phyloP scores from a whole-genome alignment of 2,113 vertebrate genomes.

The Aramus guarauna region DNA sequence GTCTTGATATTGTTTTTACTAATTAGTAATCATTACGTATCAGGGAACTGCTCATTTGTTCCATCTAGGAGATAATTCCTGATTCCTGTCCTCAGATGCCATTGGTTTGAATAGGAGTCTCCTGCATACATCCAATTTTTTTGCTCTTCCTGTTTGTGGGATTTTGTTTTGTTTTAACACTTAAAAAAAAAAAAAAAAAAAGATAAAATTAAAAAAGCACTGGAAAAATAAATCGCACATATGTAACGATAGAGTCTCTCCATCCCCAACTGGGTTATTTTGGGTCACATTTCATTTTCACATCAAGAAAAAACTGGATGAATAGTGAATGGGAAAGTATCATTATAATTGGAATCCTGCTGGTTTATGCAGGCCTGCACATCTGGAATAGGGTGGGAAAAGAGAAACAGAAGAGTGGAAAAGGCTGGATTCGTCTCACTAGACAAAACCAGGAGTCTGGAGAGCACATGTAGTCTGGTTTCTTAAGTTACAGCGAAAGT shows the following conservation, averaged over 20 bases:
- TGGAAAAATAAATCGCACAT: slow-evolving; percentile 32
- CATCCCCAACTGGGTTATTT: background rate
- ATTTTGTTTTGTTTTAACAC: background rate
- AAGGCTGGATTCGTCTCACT: slow-evolving; percentile 29
- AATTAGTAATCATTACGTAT: background rate
- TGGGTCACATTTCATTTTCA: slow-evolving; percentile 63
- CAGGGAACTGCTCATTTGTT: slow-evolving; percentile 10
- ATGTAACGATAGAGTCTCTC: background rate
- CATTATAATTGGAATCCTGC: slow-evolving; percentile 61
- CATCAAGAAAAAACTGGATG: slow-evolving; percentile 63
- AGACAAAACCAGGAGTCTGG: slow-evolving; percentile 60
- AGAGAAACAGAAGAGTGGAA: slow-evolving; percentile 52
- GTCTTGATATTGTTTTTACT: slow-evolving; percentile 14
- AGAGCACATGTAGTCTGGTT: slow-evolving; percentile 52
- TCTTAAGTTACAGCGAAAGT: slow-evolving; percentile 47
- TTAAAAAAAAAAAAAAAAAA: background rate
- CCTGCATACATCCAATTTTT: slow-evolving; percentile 3
- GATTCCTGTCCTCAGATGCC: slow-evolving; percentile 34
- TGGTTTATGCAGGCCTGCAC: slow-evolving; percentile 64
- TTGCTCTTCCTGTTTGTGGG: background rate
- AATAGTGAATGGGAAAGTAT: slow-evolving; percentile 64
- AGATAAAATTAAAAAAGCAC: background rate
- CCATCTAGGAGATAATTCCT: slow-evolving; percentile 17
- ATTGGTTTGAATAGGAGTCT: background rate
- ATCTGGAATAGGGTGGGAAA: slow-evolving; percentile 66